These are phyloP conservation scores for Drosophila putrida DNA, from an alignment of 2,888 invertebrate species.

Conservation along the genomic window DNA sequence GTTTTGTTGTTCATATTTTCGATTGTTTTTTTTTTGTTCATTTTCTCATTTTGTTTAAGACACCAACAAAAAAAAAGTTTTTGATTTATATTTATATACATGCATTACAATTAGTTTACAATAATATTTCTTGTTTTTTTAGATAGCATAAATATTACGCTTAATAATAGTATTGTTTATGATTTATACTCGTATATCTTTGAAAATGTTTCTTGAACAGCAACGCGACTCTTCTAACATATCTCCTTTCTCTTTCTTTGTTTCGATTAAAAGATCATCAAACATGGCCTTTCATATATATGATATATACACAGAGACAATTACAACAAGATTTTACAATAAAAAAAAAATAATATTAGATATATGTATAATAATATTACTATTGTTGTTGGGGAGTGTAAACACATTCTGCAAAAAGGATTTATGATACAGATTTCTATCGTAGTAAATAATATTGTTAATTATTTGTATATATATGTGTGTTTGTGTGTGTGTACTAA, in stretches of 20 bases:
- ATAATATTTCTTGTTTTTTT: slow-evolving; percentile 20
- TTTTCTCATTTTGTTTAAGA: slow-evolving; percentile 46
- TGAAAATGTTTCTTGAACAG: slow-evolving; percentile 52
- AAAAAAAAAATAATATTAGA: slow-evolving; percentile 23
- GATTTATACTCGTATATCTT: slow-evolving; percentile 54
- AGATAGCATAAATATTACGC: slow-evolving; percentile 59
- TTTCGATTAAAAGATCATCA: slow-evolving; percentile 12
- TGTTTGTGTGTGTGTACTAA: slow-evolving; percentile 39
- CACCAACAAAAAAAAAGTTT: slow-evolving; percentile 48
- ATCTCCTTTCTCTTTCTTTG: background rate
- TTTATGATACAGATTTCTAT: slow-evolving; percentile 40
- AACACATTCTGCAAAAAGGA: slow-evolving; percentile 13
- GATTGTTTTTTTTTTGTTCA: slow-evolving; percentile 27
- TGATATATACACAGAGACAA: slow-evolving; percentile 41
- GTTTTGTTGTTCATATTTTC: slow-evolving; percentile 35
- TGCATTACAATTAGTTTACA: slow-evolving; percentile 70
- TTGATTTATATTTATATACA: slow-evolving; percentile 64
- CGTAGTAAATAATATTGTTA: slow-evolving; percentile 26
- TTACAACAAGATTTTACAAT: slow-evolving; percentile 40
- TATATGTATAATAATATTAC: slow-evolving; percentile 24
- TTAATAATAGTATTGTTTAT: slow-evolving; percentile 36
- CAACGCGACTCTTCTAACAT: slow-evolving; percentile 36
- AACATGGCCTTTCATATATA: slow-evolving; percentile 15
- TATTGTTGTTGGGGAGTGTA: background rate
- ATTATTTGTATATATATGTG: slow-evolving; percentile 14